Conservation (phyloP, 2,797 vertebrate genomes). For the Coccyzus lansbergi region DNA sequence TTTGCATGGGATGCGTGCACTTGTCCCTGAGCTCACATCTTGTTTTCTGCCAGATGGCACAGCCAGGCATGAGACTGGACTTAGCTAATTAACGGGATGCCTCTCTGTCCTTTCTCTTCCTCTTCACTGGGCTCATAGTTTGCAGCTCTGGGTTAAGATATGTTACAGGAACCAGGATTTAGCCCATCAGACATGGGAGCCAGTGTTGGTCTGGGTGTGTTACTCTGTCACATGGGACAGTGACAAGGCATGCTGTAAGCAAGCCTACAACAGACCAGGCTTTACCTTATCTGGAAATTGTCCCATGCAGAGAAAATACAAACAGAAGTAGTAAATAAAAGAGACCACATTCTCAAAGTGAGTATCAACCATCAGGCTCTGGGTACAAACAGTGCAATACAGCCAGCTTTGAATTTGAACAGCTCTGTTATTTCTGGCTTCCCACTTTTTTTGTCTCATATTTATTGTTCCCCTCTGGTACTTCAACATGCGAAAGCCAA, state of each 20-base stretch:
- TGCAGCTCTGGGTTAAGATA: background rate
- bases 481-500: background rate
- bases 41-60: background rate
- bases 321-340: background rate
- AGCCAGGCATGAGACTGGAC: accelerated
- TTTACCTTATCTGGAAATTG: background rate
- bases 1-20: background rate
- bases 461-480: background rate
- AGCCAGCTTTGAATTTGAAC: background rate
- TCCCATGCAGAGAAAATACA: background rate
- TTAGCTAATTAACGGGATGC: background rate
- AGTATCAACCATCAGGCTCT: background rate
- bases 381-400: background rate
- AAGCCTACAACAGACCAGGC: background rate
- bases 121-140: background rate
- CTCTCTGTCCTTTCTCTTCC: background rate
- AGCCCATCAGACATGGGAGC: accelerated
- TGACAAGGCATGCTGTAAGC: accelerated
- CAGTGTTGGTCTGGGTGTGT: accelerated
- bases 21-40: accelerated
- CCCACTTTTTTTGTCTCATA: background rate
- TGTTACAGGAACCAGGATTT: background rate
- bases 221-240: background rate
- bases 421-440: background rate
- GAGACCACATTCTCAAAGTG: background rate